Conservation (phyloP, 2,113 vertebrate species). For the Microcebus ravelobensis region DNA sequence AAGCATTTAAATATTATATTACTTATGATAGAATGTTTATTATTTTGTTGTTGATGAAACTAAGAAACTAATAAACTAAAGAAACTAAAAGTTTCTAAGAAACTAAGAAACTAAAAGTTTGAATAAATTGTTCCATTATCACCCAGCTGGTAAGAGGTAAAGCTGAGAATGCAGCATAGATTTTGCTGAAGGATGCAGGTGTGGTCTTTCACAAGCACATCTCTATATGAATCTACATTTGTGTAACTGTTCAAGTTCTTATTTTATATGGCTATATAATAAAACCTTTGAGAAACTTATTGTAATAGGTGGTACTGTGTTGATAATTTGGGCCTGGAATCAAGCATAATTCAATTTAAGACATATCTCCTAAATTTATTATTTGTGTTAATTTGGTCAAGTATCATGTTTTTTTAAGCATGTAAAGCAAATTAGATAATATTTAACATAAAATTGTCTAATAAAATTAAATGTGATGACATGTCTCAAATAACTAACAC, state of each 20-base stretch:
- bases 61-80: not conserved
- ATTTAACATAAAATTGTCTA: not conserved
- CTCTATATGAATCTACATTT: not conserved
- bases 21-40: not conserved
- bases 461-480: not conserved
- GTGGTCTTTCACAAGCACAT: not conserved
- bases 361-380: not conserved
- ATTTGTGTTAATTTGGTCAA: not conserved
- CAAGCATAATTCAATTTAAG: not conserved
- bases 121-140: not conserved
- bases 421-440: not conserved
- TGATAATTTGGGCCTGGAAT: not conserved
- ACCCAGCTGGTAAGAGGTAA: not conserved
- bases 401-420: not conserved
- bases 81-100: not conserved
- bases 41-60: not conserved
- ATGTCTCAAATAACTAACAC: not conserved
- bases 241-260: not conserved
- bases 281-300: not conserved
- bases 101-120: not conserved
- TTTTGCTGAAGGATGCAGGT: not conserved
- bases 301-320: not conserved
- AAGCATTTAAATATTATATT: not conserved
- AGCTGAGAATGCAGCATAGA: not conserved
- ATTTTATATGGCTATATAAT: not conserved